Base-by-base conservation (phyloP, 2,113 vertebrate genomes). In the Cryptomyrus ogoouensis region DNA sequence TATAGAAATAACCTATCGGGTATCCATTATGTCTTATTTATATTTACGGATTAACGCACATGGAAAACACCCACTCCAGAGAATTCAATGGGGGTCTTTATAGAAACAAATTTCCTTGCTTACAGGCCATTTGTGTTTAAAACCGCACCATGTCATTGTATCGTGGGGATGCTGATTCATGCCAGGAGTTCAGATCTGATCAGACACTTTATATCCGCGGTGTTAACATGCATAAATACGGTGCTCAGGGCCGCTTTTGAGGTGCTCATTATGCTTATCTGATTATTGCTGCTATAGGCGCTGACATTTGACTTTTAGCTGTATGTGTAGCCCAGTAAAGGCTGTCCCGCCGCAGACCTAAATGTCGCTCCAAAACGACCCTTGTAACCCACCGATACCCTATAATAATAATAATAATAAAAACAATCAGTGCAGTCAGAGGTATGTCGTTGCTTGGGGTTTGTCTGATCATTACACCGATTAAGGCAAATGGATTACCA, bases 81-180 rank as follows among this genome's bases (percentile, higher is more conserved):
- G 1, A 66, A 66, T 12, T 12, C 24, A 66, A 66, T 27, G 24
- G 62, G 62, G 62, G 27, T 31, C n/a, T 70, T 70, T 31, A 70
- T 31, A 13, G 10, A 31, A 70, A 70, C 27, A 70, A 70, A 80
- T 80, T 42, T 86, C 44, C 88, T 27, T 31, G 88, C 52, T 70
- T n/a, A 87, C 49, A 88, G 90, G 91, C 74, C 39, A 88, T 93
- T 94, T 91, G 89, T 44, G 15, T 92, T 94, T 93, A 93, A 92
- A 91, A 91, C 93, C 94, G 91, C 93, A 94, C 90, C 92, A 91
- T 94, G 93, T 93, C 93, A 91, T 91, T 92, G 90, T 93, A 91
- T 94, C 90, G 93, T 13, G 90, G 91, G 89, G 90, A 90, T 93
- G 94, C 93, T 94, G 94, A 96, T 96, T 96, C 93, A 95, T 94